Evolutionary conservation across 2,797 vertebrate species (phyloP).

Genomic region (Sebastes ruberrimus): DNA sequence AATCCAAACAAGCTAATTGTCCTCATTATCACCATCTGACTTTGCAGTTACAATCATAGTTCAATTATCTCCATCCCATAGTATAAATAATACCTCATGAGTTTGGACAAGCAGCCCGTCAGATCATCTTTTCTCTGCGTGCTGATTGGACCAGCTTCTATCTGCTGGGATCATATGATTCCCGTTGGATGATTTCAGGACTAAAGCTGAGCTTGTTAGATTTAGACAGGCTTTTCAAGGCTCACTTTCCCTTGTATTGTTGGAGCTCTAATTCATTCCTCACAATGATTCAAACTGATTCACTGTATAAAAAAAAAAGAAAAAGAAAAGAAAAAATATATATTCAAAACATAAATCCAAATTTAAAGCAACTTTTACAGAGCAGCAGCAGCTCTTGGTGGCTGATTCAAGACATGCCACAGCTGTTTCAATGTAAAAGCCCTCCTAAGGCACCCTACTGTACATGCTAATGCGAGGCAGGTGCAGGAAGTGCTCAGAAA

Average conservation of each 20-base stretch:
- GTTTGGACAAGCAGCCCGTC: neutral
- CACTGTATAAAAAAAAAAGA: neutral
- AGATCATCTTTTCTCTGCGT: neutral
- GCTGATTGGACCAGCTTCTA: neutral
- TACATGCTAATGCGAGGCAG: slow-evolving; percentile 15
- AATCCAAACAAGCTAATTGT: neutral
- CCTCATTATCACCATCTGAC: neutral
- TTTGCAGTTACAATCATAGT: neutral
- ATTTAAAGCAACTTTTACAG: neutral
- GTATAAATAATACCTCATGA: neutral
- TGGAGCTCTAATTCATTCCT: neutral
- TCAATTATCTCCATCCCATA: neutral
- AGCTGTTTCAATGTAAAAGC: slow-evolving; percentile 10
- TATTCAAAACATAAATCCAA: neutral
- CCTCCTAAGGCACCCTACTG: neutral
- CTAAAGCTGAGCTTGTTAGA: neutral
- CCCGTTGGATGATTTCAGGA: neutral
- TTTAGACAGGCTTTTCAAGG: neutral
- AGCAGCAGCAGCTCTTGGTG: neutral
- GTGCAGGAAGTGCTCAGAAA: neutral
- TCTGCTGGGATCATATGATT: neutral
- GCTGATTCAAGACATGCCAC: slow-evolving; percentile 2
- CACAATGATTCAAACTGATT: neutral
- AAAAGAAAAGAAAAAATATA: neutral
- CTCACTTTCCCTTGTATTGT: neutral